A percentile compares a stretch with the other conserved stretches of the same genome.
Conservation (phyloP, 2,113 vertebrate genomes). For the Emydocephalus ijimae region DNA sequence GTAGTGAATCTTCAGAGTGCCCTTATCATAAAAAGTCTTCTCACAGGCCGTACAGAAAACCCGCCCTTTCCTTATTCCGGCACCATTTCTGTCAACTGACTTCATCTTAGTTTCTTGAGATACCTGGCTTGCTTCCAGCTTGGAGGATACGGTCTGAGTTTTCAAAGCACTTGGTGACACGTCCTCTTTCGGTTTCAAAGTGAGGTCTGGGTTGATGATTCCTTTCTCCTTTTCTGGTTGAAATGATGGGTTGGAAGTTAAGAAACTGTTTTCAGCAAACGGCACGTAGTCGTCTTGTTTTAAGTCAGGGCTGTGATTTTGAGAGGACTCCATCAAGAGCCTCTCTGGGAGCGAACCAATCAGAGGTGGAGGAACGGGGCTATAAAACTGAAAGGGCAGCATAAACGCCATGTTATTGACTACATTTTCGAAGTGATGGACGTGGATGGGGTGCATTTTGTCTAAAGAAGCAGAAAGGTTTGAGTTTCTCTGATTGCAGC, state of each 20-base stretch:
- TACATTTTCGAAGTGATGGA: constrained; percentile 93
- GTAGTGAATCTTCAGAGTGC: constrained; percentile 97
- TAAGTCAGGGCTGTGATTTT: constrained; percentile 69
- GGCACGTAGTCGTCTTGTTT: constrained; percentile 65
- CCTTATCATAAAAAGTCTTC: constrained; percentile 99
- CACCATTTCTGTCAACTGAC: constrained; percentile 72
- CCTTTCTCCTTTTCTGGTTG: constrained; percentile 72
- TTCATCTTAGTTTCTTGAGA: constrained; percentile 82
- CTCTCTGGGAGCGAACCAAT: constrained; percentile 80
- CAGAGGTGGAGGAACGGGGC: constrained; percentile 83
- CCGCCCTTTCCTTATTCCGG: constrained; percentile 85
- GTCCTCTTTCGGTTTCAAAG: constrained; percentile 80
- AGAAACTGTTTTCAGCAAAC: constrained; percentile 71
- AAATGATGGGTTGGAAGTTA: constrained; percentile 73
- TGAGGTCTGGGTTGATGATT: constrained; percentile 62
- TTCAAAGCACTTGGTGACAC: constrained; percentile 81
- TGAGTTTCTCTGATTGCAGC: constrained; percentile 76
- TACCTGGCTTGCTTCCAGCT: constrained; percentile 78
- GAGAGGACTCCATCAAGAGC: constrained; percentile 71
- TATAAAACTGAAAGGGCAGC: constrained; percentile 92
- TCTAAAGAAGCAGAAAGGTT: constrained; percentile 75
- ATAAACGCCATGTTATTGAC: constrained; percentile 94
- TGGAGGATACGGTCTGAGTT: constrained; percentile 76
- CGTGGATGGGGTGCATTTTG: constrained; percentile 71
- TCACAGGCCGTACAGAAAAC: constrained; percentile 95